Conservation (phyloP, 2,888 invertebrate genomes). For the Xanthorhoe spadicearia region DNA sequence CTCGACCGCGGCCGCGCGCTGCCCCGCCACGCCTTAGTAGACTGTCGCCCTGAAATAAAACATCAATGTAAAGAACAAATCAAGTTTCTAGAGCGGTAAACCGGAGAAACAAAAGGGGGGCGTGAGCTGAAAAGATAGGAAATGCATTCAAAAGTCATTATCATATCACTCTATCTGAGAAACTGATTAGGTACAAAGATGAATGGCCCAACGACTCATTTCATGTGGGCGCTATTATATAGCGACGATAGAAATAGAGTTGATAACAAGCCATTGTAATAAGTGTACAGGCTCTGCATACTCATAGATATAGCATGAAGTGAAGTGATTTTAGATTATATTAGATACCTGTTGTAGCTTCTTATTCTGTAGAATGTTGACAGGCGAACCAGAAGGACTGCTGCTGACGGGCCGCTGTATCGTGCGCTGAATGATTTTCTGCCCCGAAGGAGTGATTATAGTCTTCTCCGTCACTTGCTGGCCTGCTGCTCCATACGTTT, state of each 20-base stretch:
- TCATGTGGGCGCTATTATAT: too few species aligned
- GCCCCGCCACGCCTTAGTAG: constrained; percentile 69
- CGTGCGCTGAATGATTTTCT: constrained; percentile 81
- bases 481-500: constrained; percentile 63
- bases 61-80: neutral
- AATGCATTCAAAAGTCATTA: neutral
- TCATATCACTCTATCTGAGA: too few species aligned
- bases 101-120: too few species aligned
- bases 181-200: too few species aligned
- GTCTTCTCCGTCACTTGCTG: constrained; percentile 82
- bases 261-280: too few species aligned
- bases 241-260: too few species aligned
- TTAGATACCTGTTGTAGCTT: constrained; percentile 70
- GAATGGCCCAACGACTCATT: too few species aligned
- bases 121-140: too few species aligned
- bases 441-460: constrained; percentile 82
- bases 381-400: constrained; percentile 68
- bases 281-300: too few species aligned
- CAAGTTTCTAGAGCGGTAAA: too few species aligned
- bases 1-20: constrained; percentile 69
- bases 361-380: constrained; percentile 72
- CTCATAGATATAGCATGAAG: neutral
- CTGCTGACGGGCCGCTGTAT: constrained; percentile 68
- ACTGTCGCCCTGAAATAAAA: constrained; percentile 70
- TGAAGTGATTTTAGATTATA: neutral